Percentiles rank a stretch among this genome's conserved stretches.
Conservation (phyloP, 2,888 invertebrate genomes). For the Euplagia quadripunctaria region DNA sequence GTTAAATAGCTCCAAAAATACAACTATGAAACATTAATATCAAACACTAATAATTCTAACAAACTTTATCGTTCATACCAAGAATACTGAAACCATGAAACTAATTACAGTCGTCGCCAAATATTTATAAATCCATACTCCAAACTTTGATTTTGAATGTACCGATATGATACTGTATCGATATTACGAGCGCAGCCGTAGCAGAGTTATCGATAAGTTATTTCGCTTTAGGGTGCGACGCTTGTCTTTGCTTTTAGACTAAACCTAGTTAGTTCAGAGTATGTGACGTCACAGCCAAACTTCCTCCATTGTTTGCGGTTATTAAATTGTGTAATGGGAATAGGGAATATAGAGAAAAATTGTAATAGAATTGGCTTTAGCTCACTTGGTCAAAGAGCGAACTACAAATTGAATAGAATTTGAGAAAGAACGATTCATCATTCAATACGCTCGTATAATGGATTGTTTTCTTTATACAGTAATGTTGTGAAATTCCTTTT, state of each 20-base stretch:
- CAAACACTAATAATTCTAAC: slow-evolving; percentile 13
- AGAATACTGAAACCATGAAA: slow-evolving; percentile 26
- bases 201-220: slow-evolving; percentile 62
- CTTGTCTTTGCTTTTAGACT: slow-evolving; percentile 64
- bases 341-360: slow-evolving; percentile 43
- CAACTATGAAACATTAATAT: slow-evolving; percentile 13
- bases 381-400: slow-evolving; percentile 26
- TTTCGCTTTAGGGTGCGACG: slow-evolving; percentile 50
- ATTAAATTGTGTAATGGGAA: slow-evolving; percentile 60
- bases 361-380: slow-evolving; percentile 35
- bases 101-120: slow-evolving; percentile 45
- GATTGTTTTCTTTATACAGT: slow-evolving; percentile 9
- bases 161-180: slow-evolving; percentile 38
- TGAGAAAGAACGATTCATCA: slow-evolving; percentile 48
- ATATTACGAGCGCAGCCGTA: slow-evolving; percentile 32
- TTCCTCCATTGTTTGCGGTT: slow-evolving; percentile 59
- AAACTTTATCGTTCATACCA: slow-evolving; percentile 25
- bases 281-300: slow-evolving; percentile 62
- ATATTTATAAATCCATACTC: slow-evolving; percentile 57
- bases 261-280: slow-evolving; percentile 66
- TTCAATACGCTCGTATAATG: slow-evolving; percentile 20
- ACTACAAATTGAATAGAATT: slow-evolving; percentile 42
- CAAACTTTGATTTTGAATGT: slow-evolving; percentile 43
- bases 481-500: slow-evolving; percentile 3
- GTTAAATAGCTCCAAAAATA: slow-evolving; percentile 1